phyloP scores from a whole-genome alignment of 2,888 invertebrate genomes.

The Lasioglossum lativentre region DNA sequence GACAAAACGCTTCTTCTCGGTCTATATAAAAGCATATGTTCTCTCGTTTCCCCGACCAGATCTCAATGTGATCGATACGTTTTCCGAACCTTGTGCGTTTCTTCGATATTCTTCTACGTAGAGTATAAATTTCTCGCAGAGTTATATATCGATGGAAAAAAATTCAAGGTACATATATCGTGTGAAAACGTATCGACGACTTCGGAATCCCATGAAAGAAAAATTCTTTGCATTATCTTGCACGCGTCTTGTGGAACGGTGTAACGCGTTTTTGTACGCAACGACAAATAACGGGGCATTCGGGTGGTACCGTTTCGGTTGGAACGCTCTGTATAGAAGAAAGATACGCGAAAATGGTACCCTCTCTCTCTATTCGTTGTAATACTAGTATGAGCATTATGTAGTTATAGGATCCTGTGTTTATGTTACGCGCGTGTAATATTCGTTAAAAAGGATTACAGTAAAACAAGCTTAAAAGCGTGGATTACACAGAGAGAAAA shows the following conservation, averaged over 20 bases:
- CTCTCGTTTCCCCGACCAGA: not conserved
- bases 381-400: constrained; percentile 83
- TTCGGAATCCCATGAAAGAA: not conserved
- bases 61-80: not conserved
- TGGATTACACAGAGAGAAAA: constrained; percentile 65
- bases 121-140: not conserved
- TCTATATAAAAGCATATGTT: not conserved
- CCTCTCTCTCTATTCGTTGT: constrained; percentile 78
- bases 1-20: not conserved
- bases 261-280: not conserved
- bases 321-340: constrained; percentile 15
- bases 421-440: constrained; percentile 75
- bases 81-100: not conserved
- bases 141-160: not conserved
- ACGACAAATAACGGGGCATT: not conserved
- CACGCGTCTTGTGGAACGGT: not conserved
- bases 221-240: not conserved
- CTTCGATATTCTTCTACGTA: not conserved
- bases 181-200: not conserved
- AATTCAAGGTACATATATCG: not conserved
- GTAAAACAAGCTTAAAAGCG: constrained; percentile 75
- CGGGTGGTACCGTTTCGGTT: not conserved
- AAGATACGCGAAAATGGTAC: constrained; percentile 75
- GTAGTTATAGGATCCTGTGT: constrained; percentile 78
- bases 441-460: constrained; percentile 78